phyloP scores from a whole-genome alignment of 2,797 vertebrate species.

The Poeciliopsis gracilis region DNA sequence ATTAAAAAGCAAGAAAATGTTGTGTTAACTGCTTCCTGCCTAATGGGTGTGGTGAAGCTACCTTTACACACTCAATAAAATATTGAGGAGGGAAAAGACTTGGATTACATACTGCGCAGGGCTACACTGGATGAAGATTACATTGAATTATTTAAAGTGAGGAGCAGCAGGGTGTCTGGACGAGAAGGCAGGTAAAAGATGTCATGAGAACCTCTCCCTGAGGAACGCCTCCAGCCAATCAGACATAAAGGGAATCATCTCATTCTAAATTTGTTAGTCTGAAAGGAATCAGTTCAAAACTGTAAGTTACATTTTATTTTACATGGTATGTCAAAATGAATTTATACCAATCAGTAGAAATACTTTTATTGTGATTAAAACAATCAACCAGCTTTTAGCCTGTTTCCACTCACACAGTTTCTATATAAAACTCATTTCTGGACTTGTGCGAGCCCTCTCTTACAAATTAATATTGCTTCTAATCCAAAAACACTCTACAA shows the following conservation, averaged over 20 bases:
- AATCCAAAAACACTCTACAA: not conserved
- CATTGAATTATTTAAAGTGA: slow-evolving; percentile 74
- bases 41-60: slow-evolving; percentile 14
- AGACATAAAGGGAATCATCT: not conserved
- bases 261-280: not conserved
- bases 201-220: slow-evolving; percentile 15
- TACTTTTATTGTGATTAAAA: not conserved
- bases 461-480: not conserved
- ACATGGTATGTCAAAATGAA: not conserved
- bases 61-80: slow-evolving; percentile 63
- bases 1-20: slow-evolving; percentile 3
- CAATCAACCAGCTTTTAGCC: not conserved
- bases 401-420: not conserved
- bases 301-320: not conserved
- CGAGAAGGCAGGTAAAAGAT: slow-evolving; percentile 45
- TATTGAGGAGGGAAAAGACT: slow-evolving; percentile 74
- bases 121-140: slow-evolving; percentile 53
- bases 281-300: not conserved
- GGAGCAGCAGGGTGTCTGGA: slow-evolving; percentile 51
- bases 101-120: slow-evolving; percentile 63
- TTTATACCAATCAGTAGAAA: not conserved
- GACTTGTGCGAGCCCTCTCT: not conserved
- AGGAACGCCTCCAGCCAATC: not conserved
- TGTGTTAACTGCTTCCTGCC: slow-evolving; percentile 5
- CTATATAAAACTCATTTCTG: not conserved